Percentiles rank a stretch among this genome's conserved stretches.
Conservation (phyloP, 2,113 vertebrate species). For the Coptodon bakossiorum region DNA sequence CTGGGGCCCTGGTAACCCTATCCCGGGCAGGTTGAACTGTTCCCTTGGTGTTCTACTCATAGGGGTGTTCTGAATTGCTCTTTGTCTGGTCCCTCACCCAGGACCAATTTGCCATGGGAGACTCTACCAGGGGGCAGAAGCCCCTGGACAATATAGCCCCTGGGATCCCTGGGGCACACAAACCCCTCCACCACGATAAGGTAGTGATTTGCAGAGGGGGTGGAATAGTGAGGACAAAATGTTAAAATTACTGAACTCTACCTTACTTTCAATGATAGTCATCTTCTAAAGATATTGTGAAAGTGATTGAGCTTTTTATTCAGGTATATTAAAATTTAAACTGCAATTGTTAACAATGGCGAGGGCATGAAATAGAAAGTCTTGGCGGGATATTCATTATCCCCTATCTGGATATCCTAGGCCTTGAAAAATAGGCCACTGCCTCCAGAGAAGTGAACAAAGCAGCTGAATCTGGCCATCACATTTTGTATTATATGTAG, state of each 20-base stretch:
- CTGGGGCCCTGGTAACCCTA: background rate
- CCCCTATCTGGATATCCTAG: background rate
- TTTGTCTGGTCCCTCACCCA: background rate
- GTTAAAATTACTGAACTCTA: background rate
- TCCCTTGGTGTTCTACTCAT: background rate
- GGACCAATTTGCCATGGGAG: background rate
- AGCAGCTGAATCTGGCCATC: background rate
- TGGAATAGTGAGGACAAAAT: background rate
- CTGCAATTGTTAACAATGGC: background rate
- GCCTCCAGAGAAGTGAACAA: background rate
- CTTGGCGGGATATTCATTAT: background rate
- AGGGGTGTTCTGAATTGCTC: background rate
- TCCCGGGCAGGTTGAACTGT: accelerated
- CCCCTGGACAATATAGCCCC: background rate
- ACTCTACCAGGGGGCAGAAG: background rate
- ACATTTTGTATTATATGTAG: background rate
- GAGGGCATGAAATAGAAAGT: background rate
- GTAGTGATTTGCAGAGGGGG: background rate
- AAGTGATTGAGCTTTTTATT: background rate
- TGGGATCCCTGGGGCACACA: background rate
- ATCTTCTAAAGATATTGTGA: background rate
- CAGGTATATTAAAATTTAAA: background rate
- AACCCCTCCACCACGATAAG: background rate
- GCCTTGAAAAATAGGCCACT: background rate
- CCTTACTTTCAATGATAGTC: background rate